Evolutionary conservation across 2,113 vertebrate species (phyloP).

Genomic region (Capreolus pygargus): DNA sequence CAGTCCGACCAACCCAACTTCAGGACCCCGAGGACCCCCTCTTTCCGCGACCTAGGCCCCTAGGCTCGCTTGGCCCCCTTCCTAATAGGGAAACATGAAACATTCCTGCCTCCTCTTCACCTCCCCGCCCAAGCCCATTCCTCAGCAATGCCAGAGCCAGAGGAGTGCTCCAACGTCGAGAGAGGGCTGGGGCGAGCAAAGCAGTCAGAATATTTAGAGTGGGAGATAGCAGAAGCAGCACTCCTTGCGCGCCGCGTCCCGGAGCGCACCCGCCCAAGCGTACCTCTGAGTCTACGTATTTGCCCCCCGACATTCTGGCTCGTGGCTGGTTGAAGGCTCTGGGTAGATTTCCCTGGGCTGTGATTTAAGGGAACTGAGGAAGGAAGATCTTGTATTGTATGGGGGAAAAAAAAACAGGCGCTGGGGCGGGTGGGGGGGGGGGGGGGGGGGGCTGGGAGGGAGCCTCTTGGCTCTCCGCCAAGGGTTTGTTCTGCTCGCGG

Average conservation of each 20-base stretch:
- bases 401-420: not conserved
- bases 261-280: conserved; percentile 47
- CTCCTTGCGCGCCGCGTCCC: not conserved
- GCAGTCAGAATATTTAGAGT: conserved; percentile 25
- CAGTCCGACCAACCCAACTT: not conserved
- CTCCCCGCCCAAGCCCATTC: conserved; percentile 55
- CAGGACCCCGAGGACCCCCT: not conserved
- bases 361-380: conserved; percentile 77
- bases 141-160: not conserved
- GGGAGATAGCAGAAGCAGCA: conserved; percentile 23
- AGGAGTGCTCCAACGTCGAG: conserved; percentile 29
- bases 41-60: not conserved
- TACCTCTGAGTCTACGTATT: conserved; percentile 91
- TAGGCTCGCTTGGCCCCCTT: not conserved
- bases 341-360: conserved; percentile 67
- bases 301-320: conserved; percentile 94
- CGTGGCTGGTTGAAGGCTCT: conserved; percentile 72
- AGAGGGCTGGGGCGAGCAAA: not conserved
- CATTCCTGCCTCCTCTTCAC: conserved; percentile 33
- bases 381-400: conserved; percentile 78
- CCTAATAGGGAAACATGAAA: not conserved
- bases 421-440: conserved; percentile 51
- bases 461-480: conserved; percentile 77
- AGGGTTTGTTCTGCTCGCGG: conserved; percentile 73
- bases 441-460: conserved; percentile 80